Base-by-base conservation (phyloP, 1,140 invertebrate genomes). In the Nasonia vitripennis region DNA sequence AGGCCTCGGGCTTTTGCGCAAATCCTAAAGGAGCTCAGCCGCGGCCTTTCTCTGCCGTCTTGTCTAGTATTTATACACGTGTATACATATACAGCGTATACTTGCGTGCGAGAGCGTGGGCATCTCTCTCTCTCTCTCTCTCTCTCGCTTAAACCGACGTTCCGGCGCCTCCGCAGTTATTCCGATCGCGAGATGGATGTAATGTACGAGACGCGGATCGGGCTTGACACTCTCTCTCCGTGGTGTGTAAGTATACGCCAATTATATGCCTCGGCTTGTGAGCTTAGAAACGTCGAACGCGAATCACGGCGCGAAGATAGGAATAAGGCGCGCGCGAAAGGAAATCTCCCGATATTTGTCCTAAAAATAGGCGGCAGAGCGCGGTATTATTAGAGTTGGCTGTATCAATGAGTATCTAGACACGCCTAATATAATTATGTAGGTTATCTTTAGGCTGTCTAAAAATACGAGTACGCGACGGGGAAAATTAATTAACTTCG, bases 1-100 rank as follows among this genome's bases (percentile, higher is more conserved):
- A 71, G 68, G 27, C 10, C 68, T 71, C 68, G 68, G 20, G 68
- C 68, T 71, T 71, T 71, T 71, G 68, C 68, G 68, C 68, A 71
- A 71, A 71, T 31, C 68, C 68, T 71, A 71, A 71, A 71, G 31
- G 23, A 71, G 27, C 68, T 17, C 67, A 11, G 20, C 23, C 11
- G 20, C 68, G 68, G 27, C 23, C 23, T 27, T 71, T 71, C 31
- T 71, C 68, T 31, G 14, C 62, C 11, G 68, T 4, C 27, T 1
- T 34, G 23, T 71, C 68, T 71, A 62, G 55, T 55, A 20, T 55
- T 55, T 55, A 55, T 55, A 70, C 9, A 1, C 27, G 27, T 23
- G 5, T 70, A 23, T 27, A 27, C 9, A 68, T 68, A 68, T n/a
- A 68, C 11, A 4, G 34, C 5, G 34, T 37, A 70, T 17, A 27